Base-by-base conservation (phyloP, 2,113 vertebrate genomes). In the Nyctibius bracteatus region DNA sequence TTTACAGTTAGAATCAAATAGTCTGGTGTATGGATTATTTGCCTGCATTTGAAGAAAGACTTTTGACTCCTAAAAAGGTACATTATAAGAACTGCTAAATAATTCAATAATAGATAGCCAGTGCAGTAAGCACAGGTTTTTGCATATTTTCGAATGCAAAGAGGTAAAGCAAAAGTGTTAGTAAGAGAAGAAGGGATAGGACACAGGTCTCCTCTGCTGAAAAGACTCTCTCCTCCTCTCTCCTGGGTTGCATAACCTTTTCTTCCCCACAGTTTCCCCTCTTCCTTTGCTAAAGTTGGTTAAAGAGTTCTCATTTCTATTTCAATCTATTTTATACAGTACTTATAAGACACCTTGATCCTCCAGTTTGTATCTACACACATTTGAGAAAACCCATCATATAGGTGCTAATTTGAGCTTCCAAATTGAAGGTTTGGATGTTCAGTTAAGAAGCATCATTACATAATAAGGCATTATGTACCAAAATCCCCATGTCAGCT, bases 381-480 rank as follows among this genome's bases (percentile, higher is more conserved):
- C 9, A 41, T 73, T 70, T 59, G 23, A 37, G 28, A 75, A 75
- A 63, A 1, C 0, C 4, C 25, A 66, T 70, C 61, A 24, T 66
- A 44, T 17, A 81, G 43, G 73, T 81, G 58, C 81, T 93, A 71
- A 72, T 90, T 91, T 75, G 74, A 86, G n/a, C 62, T 93, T 96
- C 52, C 44, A 93, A 93, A 85, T 33, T 80, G 88, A 82, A 82
- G 86, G 80, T 72, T 92, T 91, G 33, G 33, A 35, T 67, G 88
- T 85, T 94, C 47, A 49, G n/a, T 84, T 91, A 84, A 87, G 78
- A 66, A 1, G 35, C 47, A 82, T n/a, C n/a, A n/a, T n/a, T n/a
- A n/a, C n/a, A n/a, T n/a, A 95, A 84, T 77, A n/a, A 88, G 67
- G 74, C 37, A 49, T 88, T 88, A 90, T 66, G 62, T 79, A 93